Evolutionary conservation across 2,113 vertebrate species (phyloP).

Genomic region (Puntigrus tetrazona): DNA sequence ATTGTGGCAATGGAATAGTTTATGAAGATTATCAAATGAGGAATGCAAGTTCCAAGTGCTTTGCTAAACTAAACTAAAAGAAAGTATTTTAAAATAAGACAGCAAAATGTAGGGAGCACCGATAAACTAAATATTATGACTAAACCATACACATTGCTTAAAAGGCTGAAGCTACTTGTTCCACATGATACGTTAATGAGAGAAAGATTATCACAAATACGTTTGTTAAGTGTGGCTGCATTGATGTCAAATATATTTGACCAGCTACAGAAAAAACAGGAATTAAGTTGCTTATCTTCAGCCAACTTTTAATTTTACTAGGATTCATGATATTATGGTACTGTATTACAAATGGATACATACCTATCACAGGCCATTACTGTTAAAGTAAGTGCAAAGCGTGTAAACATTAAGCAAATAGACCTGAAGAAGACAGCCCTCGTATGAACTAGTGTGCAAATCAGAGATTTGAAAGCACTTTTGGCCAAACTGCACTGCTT

Average conservation of each 20-base stretch:
- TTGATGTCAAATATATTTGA: slow-evolving; percentile 57
- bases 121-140: too few species aligned
- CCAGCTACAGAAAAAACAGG: slow-evolving; percentile 48
- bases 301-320: slow-evolving; percentile 47
- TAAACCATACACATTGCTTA: too few species aligned
- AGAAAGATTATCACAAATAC: slow-evolving; percentile 66
- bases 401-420: slow-evolving; percentile 57
- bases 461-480: slow-evolving; percentile 57
- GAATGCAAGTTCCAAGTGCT: too few species aligned
- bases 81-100: too few species aligned
- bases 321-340: slow-evolving; percentile 62
- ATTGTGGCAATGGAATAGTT: too few species aligned
- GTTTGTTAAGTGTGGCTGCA: slow-evolving; percentile 56
- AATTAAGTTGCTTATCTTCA: slow-evolving; percentile 48
- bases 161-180: slow-evolving; percentile 24
- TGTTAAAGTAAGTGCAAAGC: slow-evolving; percentile 50
- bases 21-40: too few species aligned
- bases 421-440: slow-evolving; percentile 62
- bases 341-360: slow-evolving; percentile 67
- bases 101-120: too few species aligned
- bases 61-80: too few species aligned
- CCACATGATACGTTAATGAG: slow-evolving; percentile 64
- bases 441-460: slow-evolving; percentile 43
- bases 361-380: slow-evolving; percentile 67
- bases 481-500: slow-evolving; percentile 58